Base-by-base conservation (phyloP, 2,113 vertebrate genomes). In the Ammodytes marinus region DNA sequence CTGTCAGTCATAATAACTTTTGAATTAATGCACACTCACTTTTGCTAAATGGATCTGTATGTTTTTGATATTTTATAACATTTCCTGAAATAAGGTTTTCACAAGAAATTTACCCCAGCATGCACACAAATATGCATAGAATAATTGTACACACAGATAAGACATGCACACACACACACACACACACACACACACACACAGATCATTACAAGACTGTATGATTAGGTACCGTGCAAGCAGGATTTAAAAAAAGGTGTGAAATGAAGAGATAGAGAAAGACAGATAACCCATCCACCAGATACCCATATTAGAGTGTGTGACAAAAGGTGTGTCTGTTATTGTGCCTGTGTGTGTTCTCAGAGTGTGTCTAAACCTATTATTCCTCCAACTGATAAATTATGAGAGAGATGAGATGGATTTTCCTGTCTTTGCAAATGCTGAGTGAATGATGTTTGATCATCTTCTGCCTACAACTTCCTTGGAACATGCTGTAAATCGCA, bases 171-270 rank as follows among this genome's bases (percentile, higher is more conserved):
- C 42, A 27, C 42, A 19, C 17, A 49, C 42, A 53, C 47, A 64
- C 57, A 50, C 43, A 53, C 10, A 63, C 42, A 71, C 50, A 43
- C 63, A 61, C 71, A 65, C 54, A 57, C 53, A 14, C 39, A n/a
- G 5, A 77, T 70, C 77, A 80, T 83, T 83, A 91, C 76, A 57
- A 69, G 65, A 47, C 80, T 69, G 73, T 87, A 47, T 10, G 68
- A 82, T 86, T 80, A 85, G 80, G 75, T 65, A 63, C 73, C 64
- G 0, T 83, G 82, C 67, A 74, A 90, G 70, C 57, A 79, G 75
- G 64, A 90, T 84, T 85, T 88, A 86, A 27, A 27, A 27, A 27
- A 83, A 86, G 74, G 85, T 90, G 88, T 90, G 88, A 90, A 89
- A 91, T 86, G 85, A 89, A 72, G 75, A 82, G 27, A 27, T 27